Evolutionary conservation across 1,140 invertebrate species (phyloP), one percentile per base, ranked within the genome.

Genomic region (Campoletis sonorensis): DNA sequence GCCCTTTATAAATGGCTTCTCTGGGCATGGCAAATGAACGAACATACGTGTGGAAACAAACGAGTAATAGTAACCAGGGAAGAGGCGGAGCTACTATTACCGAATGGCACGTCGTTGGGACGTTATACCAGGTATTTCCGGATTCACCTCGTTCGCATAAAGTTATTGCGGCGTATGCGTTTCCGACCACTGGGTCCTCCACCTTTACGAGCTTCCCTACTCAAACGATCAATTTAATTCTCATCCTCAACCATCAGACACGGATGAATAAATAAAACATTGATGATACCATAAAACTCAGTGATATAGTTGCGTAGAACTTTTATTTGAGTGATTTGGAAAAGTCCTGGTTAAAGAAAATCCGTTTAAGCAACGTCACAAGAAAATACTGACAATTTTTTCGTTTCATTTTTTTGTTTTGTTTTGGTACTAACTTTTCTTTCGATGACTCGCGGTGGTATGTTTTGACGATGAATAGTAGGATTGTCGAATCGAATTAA

Each of bases 131-230:
- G 61, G 40, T 61, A 37, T 67, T 78, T 78, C 61, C 76, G 76
- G 73, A 77, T 61, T 37, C 30, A 8, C 51, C 73, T 16, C 23
- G 16, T 77, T 61, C 30, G 76, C 61, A 27, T 23, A 78, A 78
- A 64, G 58, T 78, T 64, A 78, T 78, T 67, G 51, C 33, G 76
- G 76, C 76, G 58, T 75, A 5, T 21, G 72, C 33, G 70, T 54
- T 75, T 75, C 72, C 72, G 72, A 16, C 13, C 45, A 51, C 51
- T 54, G 16, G n/a, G 2, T 21, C 18, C 51, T 54, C 51, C 51
- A n/a, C 16, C 18, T 45, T 54, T 18, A 54, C 51, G 51, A 54
- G 51, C 3, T 37, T n/a, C 18, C 16, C 26, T 70, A 30, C 13
- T 7, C 33, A 30, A 2, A 70, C 15, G 40, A 37, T 70, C 15